A percentile compares a stretch with the other conserved stretches of the same genome.
Evolutionary conservation across 2,888 invertebrate genomes (phyloP).

Genomic region (Trichacis sp.): DNA sequence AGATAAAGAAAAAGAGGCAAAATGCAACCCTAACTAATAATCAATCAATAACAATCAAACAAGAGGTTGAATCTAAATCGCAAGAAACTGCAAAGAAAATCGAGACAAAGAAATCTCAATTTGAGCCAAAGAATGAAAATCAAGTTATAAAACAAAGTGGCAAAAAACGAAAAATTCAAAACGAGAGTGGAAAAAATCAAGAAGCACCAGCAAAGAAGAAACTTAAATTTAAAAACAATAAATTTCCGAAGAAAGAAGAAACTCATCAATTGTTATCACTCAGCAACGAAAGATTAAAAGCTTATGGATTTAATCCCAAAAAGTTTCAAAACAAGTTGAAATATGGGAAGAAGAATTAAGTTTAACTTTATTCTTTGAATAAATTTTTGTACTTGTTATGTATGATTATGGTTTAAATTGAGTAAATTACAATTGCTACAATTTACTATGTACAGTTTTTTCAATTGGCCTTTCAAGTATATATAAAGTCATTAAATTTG

Average conservation of each 20-base stretch:
- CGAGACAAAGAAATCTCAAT: no score
- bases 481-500: no score
- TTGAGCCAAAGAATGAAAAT: constrained; percentile 28
- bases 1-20: constrained; percentile 27
- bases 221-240: constrained; percentile 60
- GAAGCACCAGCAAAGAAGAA: constrained; percentile 21
- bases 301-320: constrained; percentile 93
- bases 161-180: constrained; percentile 16
- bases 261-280: constrained; percentile 47
- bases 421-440: no score
- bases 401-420: no score
- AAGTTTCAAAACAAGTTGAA: constrained; percentile 85
- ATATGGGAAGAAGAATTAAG: constrained; percentile 73
- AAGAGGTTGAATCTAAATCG: not conserved
- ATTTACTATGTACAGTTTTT: no score
- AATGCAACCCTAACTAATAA: no score
- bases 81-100: constrained; percentile 28
- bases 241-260: constrained; percentile 24
- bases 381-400: no score
- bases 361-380: no score
- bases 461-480: no score
- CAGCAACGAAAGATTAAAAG: constrained; percentile 85
- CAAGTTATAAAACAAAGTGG: constrained; percentile 39
- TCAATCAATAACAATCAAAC: not conserved
- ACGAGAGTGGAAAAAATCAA: constrained; percentile 24